Base-by-base conservation (phyloP, 2,113 vertebrate genomes). In the Platycercus adscitus region DNA sequence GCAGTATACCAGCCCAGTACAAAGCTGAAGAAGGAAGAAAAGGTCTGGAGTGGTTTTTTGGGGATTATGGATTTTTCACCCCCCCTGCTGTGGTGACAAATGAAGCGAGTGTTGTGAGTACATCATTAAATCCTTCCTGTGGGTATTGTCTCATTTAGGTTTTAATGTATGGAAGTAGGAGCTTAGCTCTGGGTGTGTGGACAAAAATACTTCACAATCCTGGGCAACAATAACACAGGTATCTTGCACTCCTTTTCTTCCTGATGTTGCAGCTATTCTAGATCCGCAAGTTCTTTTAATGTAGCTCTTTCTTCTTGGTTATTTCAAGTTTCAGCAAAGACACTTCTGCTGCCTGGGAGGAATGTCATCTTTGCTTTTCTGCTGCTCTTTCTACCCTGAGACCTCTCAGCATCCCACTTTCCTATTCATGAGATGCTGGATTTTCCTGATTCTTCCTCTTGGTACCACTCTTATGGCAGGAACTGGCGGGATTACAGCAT, bases 51-150 rank as follows among this genome's bases (percentile, higher is more conserved):
- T 24, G 26, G 0, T 13, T n/a, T 7, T 9, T 0, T 2, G 39
- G 70, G 21, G 0, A 13, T 5, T 49, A 39, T 19, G 69, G 13
- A 4, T 2, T 8, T 33, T 33, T n/a, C 14, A 3, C 1, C 28
- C 33, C 16, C 14, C 15, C 7, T n/a, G 29, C 26, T 64, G 31
- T 3, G 7, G 17, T 41, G 85, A 44, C n/a, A 69, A 31, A 23
- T 37, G n/a, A 43, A 35, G 25, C 5, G 7, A 72, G 41, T 2
- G 26, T 3, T 16, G 56, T 35, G 37, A 18, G 60, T 35, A 69
- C 53, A 58, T 64, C 65, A 2, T 37, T 25, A 55, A 65, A n/a
- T 11, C 6, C 44, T 61, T 46, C 24, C 4, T 10, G 60, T 16
- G 56, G 43, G 9, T 6, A 2, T 20, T 17, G 53, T 63, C 56